These are phyloP conservation scores for Pituophis catenifer DNA, from an alignment of 2,113 vertebrate genomes.

Conservation along the genomic window DNA sequence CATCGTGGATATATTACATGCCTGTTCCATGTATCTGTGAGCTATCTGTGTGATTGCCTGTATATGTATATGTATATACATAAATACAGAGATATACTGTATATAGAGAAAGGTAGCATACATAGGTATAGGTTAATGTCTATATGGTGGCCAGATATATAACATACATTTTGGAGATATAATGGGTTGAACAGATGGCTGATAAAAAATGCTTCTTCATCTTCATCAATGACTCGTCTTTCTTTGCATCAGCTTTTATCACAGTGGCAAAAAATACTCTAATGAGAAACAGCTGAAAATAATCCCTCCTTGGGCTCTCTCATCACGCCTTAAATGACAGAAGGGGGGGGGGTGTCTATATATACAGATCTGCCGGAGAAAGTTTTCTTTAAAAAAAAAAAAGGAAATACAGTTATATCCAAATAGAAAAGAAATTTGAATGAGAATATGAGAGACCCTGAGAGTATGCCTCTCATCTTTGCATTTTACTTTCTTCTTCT, in stretches of 20 bases:
- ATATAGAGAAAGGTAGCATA: not conserved
- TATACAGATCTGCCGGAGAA: slow-evolving; percentile 71
- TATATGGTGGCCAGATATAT: slow-evolving; percentile 37
- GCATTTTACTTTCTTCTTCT: slow-evolving; percentile 67
- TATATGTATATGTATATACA: not conserved
- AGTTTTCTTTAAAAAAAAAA: slow-evolving; percentile 54
- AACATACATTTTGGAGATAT: slow-evolving; percentile 30
- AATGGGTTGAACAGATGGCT: slow-evolving; percentile 66
- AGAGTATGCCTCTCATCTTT: slow-evolving; percentile 66
- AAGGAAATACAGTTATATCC: slow-evolving; percentile 72
- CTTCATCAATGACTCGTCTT: slow-evolving; percentile 71
- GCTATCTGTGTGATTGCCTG: not conserved
- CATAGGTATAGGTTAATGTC: slow-evolving; percentile 44
- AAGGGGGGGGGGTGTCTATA: slow-evolving; percentile 63
- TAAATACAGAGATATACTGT: slow-evolving; percentile 15
- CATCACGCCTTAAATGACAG: slow-evolving; percentile 73
- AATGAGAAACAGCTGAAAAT: slow-evolving; percentile 73
- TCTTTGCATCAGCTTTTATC: slow-evolving; percentile 66
- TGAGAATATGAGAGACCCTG: slow-evolving; percentile 59
- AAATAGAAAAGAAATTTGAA: slow-evolving; percentile 69
- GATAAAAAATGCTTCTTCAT: slow-evolving; percentile 63
- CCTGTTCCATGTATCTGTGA: slow-evolving; percentile 33
- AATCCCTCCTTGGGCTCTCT: slow-evolving; percentile 64
- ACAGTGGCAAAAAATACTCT: slow-evolving; percentile 63
- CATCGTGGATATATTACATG: slow-evolving; percentile 27